Evolutionary conservation across 2,113 vertebrate species (phyloP).

Genomic region (Australoheros scitulus): DNA sequence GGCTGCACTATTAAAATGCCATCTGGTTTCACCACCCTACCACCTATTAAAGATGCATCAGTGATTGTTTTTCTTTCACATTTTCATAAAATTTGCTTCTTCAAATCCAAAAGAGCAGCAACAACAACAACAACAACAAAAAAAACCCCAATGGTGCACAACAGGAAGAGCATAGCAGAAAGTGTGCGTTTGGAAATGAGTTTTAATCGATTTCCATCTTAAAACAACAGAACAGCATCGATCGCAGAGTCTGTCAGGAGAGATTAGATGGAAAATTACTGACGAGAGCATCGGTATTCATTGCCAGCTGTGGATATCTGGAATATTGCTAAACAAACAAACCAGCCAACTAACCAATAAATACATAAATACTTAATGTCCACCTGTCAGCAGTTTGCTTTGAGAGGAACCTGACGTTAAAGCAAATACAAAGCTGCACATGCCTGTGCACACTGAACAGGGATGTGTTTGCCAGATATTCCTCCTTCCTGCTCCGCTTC

Average conservation of each 20-base stretch:
- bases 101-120: background rate
- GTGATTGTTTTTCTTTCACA: no score
- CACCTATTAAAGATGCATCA: background rate
- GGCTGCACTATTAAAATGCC: background rate
- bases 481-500: background rate
- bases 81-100: background rate
- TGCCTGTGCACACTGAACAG: background rate
- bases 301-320: background rate
- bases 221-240: background rate
- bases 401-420: background rate
- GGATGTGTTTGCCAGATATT: background rate
- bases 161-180: background rate
- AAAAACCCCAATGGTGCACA: background rate
- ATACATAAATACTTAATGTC: background rate
- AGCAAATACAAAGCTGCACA: background rate
- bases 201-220: background rate
- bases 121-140: background rate
- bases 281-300: background rate
- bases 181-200: background rate
- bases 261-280: background rate
- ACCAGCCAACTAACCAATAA: background rate
- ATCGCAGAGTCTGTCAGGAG: background rate
- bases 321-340: conserved; percentile 2
- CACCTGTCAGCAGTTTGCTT: background rate
- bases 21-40: background rate